These are phyloP conservation scores for Psittacula echo DNA, from an alignment of 2,797 vertebrate genomes.

Conservation along the genomic window DNA sequence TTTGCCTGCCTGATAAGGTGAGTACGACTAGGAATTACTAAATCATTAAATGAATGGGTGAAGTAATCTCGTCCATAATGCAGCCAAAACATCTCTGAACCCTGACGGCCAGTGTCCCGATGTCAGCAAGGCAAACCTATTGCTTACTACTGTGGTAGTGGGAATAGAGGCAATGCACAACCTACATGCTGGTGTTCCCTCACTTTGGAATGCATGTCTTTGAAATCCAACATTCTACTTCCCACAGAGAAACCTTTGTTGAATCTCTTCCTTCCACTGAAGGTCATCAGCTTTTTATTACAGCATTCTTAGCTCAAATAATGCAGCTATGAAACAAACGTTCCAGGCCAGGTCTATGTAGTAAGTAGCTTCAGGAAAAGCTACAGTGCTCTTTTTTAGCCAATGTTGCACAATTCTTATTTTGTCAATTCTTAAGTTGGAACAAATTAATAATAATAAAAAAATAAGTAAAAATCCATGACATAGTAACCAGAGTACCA, in stretches of 20 bases:
- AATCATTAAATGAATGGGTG: background rate
- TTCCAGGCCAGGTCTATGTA: background rate
- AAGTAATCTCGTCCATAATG: background rate
- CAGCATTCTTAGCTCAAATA: background rate
- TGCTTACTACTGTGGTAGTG: rapidly evolving
- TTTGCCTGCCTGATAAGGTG: background rate
- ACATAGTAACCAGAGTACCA: background rate
- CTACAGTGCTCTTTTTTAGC: background rate
- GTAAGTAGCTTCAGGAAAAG: background rate
- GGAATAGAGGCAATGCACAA: background rate
- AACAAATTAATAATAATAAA: background rate
- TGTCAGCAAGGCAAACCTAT: background rate
- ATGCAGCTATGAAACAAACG: background rate
- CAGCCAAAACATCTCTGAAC: background rate
- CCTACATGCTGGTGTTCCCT: rapidly evolving
- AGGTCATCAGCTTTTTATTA: background rate
- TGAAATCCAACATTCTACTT: rapidly evolving
- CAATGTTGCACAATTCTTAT: background rate
- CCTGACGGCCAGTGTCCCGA: rapidly evolving
- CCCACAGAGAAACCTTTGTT: rapidly evolving
- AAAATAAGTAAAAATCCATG: background rate
- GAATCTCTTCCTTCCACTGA: background rate
- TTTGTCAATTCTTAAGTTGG: background rate
- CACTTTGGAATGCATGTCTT: background rate
- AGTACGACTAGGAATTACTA: background rate